Conservation (phyloP, 2,888 invertebrate genomes). For the Aphidius colemani region DNA sequence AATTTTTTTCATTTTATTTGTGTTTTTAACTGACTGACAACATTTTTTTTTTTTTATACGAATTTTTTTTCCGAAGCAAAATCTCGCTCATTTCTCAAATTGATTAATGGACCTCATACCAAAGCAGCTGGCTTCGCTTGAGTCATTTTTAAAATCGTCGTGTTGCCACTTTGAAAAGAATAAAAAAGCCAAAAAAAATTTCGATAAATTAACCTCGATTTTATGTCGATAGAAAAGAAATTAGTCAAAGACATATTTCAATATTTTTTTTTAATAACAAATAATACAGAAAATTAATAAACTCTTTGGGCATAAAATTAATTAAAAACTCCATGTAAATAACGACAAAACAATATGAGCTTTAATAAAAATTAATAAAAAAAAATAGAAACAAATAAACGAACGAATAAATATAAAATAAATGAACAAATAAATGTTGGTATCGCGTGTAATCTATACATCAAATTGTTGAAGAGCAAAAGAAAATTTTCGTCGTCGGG, state of each 20-base stretch:
- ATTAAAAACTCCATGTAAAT: background rate
- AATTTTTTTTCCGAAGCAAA: background rate
- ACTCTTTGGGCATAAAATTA: background rate
- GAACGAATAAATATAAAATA: background rate
- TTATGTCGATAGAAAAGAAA: too few relatives aligned
- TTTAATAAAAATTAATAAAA: too few relatives aligned
- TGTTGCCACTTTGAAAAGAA: background rate
- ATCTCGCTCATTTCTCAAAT: slow-evolving; percentile 15
- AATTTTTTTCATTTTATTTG: too few relatives aligned
- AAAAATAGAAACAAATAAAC: background rate
- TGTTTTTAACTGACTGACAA: too few relatives aligned
- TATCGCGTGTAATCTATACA: slow-evolving; percentile 30
- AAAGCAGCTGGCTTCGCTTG: too few relatives aligned
- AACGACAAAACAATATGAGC: background rate
- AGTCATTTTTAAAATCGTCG: too few relatives aligned
- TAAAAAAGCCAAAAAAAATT: background rate
- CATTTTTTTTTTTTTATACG: too few relatives aligned
- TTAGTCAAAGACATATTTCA: too few relatives aligned
- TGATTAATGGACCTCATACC: slow-evolving; percentile 8
- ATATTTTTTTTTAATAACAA: background rate
- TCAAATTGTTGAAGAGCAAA: slow-evolving; percentile 14
- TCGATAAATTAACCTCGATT: background rate
- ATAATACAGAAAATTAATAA: background rate
- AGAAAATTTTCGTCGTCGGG: slow-evolving; percentile 15
- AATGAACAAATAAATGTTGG: background rate